Percentiles rank a stretch among this genome's conserved stretches.
phyloP scores from a whole-genome alignment of 2,113 vertebrate species.

The Malaclemys terrapin region DNA sequence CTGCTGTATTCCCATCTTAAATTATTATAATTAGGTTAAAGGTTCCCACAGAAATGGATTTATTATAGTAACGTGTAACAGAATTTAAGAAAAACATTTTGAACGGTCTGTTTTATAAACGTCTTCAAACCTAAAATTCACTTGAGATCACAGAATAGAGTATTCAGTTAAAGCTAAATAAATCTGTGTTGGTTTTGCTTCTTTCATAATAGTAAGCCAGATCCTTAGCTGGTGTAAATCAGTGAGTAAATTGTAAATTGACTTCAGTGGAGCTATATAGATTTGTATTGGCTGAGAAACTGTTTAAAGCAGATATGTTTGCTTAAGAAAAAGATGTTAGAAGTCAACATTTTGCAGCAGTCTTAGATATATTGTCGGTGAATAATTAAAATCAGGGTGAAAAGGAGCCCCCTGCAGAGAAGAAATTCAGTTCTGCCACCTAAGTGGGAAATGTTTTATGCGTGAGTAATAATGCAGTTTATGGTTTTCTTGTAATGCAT shows the following conservation, averaged over 20 bases:
- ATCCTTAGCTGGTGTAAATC: not conserved
- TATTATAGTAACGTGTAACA: not conserved
- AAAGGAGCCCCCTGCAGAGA: not conserved
- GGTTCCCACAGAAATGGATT: not conserved
- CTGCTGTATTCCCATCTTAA: not conserved
- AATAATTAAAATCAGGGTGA: constrained; percentile 29
- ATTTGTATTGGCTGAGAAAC: not conserved
- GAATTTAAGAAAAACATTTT: not conserved
- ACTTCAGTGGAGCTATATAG: not conserved
- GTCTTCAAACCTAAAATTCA: not conserved
- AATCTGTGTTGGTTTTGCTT: not conserved
- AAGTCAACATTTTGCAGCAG: not conserved
- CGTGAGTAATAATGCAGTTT: constrained; percentile 26
- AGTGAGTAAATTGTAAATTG: no score
- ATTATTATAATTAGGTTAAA: not conserved
- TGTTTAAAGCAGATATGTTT: not conserved
- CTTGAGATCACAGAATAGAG: not conserved
- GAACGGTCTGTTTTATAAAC: not conserved
- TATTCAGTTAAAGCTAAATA: not conserved
- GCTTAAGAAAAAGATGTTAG: not conserved
- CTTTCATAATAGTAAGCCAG: not conserved
- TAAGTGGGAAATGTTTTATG: constrained; percentile 30
- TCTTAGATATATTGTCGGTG: not conserved
- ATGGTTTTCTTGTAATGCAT: constrained; percentile 44
- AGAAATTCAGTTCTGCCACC: not conserved